Evolutionary conservation across 2,797 vertebrate genomes (phyloP), one percentile per base, ranked within the genome.

Genomic region (Champsocephalus gunnari): DNA sequence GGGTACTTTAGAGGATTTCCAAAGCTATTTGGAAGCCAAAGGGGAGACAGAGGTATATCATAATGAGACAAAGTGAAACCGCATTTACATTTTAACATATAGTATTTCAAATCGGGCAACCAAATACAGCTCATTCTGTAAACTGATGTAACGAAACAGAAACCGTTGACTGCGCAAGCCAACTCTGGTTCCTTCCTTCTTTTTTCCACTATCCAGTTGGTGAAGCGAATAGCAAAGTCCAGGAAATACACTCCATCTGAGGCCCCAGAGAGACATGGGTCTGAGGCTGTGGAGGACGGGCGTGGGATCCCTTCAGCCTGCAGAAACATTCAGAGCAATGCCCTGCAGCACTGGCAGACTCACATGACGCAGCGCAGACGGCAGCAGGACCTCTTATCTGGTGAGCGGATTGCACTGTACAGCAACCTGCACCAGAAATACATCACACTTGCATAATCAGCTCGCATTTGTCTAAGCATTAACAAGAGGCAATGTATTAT

Each of bases 1-100:
- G 92, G 97, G 97, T 77, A 96, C 80, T 79, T 92, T 97, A 63
- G 93, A 96, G 66, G 96, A 96, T 73, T 96, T 97, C 51, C 96
- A 71, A 87, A 92, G 61, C 80, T 96, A 96, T 83, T 95, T 96
- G 68, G 57, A 95, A 83, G 86, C 89, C 77, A 95, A 89, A 90
- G 95, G 95, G 71, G 94, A 96, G 47, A 71, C 71, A 16, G 89
- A 94, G 95, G 98, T 98, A 81, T 32, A 49, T 44, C 48, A 8
- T 19, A 14, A 19, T 34, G 14, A 8, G 12, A 53, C 28, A 28
- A 5, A 28, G 28, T 28, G 28, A 28, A 28, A 28, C 28, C 5
- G 28, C 28, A 28, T 28, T 28, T 24, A 12, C 6, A 38, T 38
- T 38, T 38, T 38, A 38, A 38, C 28, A 28, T 28, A 28, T 28